phyloP scores from a whole-genome alignment of 2,888 invertebrate species.

The Phortica magna region DNA sequence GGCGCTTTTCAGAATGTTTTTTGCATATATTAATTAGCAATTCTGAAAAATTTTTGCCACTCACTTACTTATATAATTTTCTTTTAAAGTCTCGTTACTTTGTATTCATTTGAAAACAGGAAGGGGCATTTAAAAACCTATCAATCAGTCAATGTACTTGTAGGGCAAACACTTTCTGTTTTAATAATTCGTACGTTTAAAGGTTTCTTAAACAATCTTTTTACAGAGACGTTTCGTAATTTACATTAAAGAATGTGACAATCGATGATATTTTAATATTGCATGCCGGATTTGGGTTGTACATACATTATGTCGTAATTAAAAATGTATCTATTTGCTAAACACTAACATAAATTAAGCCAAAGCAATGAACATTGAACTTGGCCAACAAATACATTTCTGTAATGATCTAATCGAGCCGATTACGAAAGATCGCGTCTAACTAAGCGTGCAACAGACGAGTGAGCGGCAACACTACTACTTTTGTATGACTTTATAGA shows the following conservation, averaged over 20 bases:
- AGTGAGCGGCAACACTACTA: background rate
- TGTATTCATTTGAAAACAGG: no score
- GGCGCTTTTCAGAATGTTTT: constrained; percentile 43
- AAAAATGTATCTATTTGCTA: background rate
- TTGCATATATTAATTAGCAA: constrained; percentile 42
- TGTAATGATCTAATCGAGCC: background rate
- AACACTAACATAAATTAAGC: background rate
- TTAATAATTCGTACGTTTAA: no score
- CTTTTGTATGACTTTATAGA: background rate
- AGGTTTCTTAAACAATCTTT: no score
- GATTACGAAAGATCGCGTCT: background rate
- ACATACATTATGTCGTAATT: no score
- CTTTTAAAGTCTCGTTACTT: no score
- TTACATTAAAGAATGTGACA: no score
- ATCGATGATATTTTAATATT: no score
- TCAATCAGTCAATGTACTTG: no score
- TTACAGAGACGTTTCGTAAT: no score
- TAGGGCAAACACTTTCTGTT: no score
- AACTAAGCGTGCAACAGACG: background rate
- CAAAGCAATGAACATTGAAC: background rate
- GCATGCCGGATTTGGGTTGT: background rate
- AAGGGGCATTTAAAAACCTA: no score
- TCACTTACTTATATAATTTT: background rate
- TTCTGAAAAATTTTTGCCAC: background rate
- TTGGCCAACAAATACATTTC: background rate